Percentiles rank a stretch among this genome's conserved stretches.
phyloP scores from a whole-genome alignment of 1,140 invertebrate species.

The Tyrophagus putrescentiae region DNA sequence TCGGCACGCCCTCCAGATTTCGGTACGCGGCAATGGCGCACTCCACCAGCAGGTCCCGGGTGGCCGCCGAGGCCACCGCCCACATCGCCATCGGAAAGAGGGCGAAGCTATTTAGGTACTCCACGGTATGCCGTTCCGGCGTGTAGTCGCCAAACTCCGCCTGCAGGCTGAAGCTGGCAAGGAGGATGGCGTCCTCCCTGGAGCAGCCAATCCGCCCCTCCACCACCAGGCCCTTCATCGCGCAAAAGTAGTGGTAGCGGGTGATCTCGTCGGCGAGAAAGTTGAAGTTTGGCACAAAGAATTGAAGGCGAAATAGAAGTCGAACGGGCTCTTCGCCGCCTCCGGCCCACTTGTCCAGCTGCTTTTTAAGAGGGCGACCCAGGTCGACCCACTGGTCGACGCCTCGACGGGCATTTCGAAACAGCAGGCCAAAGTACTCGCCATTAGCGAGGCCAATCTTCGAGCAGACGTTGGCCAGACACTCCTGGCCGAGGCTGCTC shows the following conservation, averaged over 20 bases:
- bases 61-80: slow-evolving; percentile 36
- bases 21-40: slow-evolving; percentile 65
- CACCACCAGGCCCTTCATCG: slow-evolving; percentile 81
- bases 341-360: slow-evolving; percentile 82
- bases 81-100: slow-evolving; percentile 55
- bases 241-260: slow-evolving; percentile 86
- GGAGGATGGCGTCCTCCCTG: slow-evolving; percentile 65
- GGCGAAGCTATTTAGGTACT: slow-evolving; percentile 76
- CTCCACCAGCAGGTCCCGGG: slow-evolving; percentile 54
- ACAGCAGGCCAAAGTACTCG: slow-evolving; percentile 73
- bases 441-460: slow-evolving; percentile 61
- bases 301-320: slow-evolving; percentile 76
- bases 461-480: slow-evolving; percentile 78
- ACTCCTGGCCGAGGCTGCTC: slow-evolving; percentile 78
- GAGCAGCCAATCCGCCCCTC: slow-evolving; percentile 76
- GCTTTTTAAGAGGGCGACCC: slow-evolving; percentile 75
- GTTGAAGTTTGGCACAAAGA: slow-evolving; percentile 72
- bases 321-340: slow-evolving; percentile 51
- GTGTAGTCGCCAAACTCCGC: slow-evolving; percentile 92
- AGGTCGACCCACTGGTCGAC: slow-evolving; percentile 68
- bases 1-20: slow-evolving; percentile 48
- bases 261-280: slow-evolving; percentile 78
- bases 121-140: slow-evolving; percentile 67
- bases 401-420: slow-evolving; percentile 38
- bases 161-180: slow-evolving; percentile 84